phyloP scores from a whole-genome alignment of 2,113 vertebrate genomes.

The Pachyramphus minor region DNA sequence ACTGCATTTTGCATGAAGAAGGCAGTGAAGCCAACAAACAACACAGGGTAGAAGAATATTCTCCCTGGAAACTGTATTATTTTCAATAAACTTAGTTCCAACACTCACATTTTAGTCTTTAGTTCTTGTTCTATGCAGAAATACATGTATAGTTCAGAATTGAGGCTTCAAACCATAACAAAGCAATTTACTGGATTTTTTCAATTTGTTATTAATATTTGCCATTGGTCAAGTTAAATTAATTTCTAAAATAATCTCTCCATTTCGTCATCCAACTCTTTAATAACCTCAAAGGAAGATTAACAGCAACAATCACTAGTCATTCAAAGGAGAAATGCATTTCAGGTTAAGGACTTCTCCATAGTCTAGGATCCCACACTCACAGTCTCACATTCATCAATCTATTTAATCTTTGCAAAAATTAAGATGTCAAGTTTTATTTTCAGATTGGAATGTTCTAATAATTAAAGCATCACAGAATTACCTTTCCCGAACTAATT shows the following conservation, averaged over 20 bases:
- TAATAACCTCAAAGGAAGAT: neutral
- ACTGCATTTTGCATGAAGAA: neutral
- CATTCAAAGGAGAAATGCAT: neutral
- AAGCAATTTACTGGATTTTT: neutral
- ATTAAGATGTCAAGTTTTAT: neutral
- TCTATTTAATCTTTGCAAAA: neutral
- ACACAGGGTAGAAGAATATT: neutral
- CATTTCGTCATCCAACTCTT: neutral
- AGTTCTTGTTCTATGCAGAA: neutral
- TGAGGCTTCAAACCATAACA: neutral
- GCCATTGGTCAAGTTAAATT: neutral
- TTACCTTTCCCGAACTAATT: neutral
- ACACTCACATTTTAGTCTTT: neutral
- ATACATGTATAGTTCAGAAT: neutral
- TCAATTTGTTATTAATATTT: neutral
- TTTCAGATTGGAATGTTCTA: neutral
- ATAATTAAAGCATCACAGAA: neutral
- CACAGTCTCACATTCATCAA: neutral
- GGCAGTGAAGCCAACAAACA: neutral
- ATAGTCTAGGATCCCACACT: neutral
- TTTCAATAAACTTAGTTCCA: neutral
- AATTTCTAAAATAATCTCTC: neutral
- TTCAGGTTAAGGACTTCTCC: neutral
- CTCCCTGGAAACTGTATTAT: neutral
- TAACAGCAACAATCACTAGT: neutral